Evolutionary conservation across 2,888 invertebrate species (phyloP), one percentile per base, ranked within the genome.

Genomic region (Cataglyphis altisquamis): DNA sequence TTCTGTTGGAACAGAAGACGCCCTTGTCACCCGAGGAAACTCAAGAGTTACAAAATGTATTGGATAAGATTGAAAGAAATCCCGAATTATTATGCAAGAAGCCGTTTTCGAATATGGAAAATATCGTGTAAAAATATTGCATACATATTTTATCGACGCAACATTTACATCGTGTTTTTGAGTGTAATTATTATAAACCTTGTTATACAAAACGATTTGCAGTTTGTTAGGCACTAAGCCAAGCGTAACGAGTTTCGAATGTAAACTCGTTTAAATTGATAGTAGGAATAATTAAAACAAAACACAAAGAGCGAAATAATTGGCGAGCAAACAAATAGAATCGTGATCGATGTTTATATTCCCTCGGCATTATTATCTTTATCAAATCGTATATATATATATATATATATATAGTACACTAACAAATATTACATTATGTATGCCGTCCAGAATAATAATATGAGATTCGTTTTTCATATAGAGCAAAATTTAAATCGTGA

Each of bases 21-120:
- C 75, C 84, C 0, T 83, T 93, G 48, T 90, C 87, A 12, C 41
- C 85, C 1, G 67, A 81, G 1, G 93, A 93, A 66, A 83, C 91
- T 10, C 80, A 86, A 48, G 87, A 91, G 68, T 82, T 93, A 36
- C 89, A 86, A 29, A 80, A 83, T 41, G 70, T 92, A 15, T 70
- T 92, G 5, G 84, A 85, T 21, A 82, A 84, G 32, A 88, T 90
- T 1, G 91, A 92, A 66, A 82, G 55, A 32, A 87, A 86, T 67
- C 68, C 87, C 0, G 81, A 83, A 0, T 18, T 88, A 15, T 62
- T 83, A 63, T 6, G 21, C 25, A 36, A 70, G 9, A 18, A 80
- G 9, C 32, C 62, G 5, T 9, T 45, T 2, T 15, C 18, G 12
- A 15, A 64, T 4, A 1, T 18, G 18, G 25, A n/a, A 8, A 63